Evolutionary conservation across 2,888 invertebrate species (phyloP), one percentile per base, ranked within the genome.

Genomic region (Cryptocephalus moraei): DNA sequence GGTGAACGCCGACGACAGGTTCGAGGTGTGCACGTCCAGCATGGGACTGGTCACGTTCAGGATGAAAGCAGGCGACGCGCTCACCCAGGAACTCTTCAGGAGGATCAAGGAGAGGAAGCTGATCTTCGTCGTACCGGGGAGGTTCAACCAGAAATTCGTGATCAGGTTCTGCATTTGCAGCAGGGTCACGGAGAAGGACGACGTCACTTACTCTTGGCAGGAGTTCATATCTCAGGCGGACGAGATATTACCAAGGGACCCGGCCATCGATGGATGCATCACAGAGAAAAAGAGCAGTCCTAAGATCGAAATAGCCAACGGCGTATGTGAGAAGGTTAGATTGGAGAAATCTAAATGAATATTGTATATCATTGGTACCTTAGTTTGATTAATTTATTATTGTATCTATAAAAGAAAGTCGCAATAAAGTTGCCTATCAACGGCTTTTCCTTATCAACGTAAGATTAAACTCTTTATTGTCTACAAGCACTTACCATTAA

Each of bases 141-240:
- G 77, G 41, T 80, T 83, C 56, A 76, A 77, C 13, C 81, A 78
- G 0, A 76, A 76, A 48, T 81, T 80, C 62, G 80, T 91, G 38
- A 76, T 93, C 33, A 75, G 95, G 42, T 90, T 93, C 62, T 90
- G 83, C 0, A 73, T 95, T 1, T 90, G 91, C 64, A 87, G 90
- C 41, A 75, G 84, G 46, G 69, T 80, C 34, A 83, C 86, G 0
- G 78, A 78, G 44, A 75, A 76, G 31, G 73, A 76, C 14, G 92
- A 95, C 64, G 75, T 94, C 22, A 77, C 81, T 9, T 85, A 76
- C 62, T 86, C 91, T 32, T 84, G 82, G 81, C 56, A 60, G 8
- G 66, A 69, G 48, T 62, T 69, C 38, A 41, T 44, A 11, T 43
- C 51, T 3, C 56, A 56, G 46, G 56, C 60, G 9, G 61, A 63